Conservation (phyloP, 2,888 invertebrate genomes). For the Ferdinandea cuprea region DNA sequence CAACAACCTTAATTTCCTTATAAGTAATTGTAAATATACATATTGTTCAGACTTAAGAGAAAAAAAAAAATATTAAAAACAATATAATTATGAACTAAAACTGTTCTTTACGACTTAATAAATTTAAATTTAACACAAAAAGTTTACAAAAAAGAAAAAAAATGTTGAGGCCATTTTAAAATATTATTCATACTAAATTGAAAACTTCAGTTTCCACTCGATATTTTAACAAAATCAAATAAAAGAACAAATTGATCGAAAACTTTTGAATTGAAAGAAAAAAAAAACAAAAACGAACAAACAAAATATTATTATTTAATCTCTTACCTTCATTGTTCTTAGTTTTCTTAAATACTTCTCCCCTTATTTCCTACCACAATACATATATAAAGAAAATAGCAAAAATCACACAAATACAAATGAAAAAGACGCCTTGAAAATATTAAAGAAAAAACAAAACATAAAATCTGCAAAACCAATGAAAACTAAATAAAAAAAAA, state of each 20-base stretch:
- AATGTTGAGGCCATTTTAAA: constrained; percentile 68
- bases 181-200: constrained; percentile 55
- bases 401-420: constrained; percentile 74
- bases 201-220: constrained; percentile 50
- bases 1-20: not conserved
- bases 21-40: not conserved
- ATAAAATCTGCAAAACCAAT: constrained; percentile 68
- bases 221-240: constrained; percentile 29
- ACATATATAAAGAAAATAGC: constrained; percentile 68
- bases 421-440: constrained; percentile 70
- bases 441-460: constrained; percentile 54
- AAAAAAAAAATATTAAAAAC: constrained; percentile 29
- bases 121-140: constrained; percentile 54
- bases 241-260: constrained; percentile 12
- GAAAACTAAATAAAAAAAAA: constrained; percentile 61
- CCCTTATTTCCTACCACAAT: constrained; percentile 66
- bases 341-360: constrained; percentile 31
- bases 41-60: constrained; percentile 25
- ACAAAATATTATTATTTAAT: constrained; percentile 19
- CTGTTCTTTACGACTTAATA: constrained; percentile 57
- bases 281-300: too few relatives aligned
- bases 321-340: constrained; percentile 5
- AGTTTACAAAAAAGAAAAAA: constrained; percentile 37
- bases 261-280: constrained; percentile 2
- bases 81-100: constrained; percentile 53